Base-by-base conservation (phyloP, 2,113 vertebrate species). In the Bubalus kerabau region DNA sequence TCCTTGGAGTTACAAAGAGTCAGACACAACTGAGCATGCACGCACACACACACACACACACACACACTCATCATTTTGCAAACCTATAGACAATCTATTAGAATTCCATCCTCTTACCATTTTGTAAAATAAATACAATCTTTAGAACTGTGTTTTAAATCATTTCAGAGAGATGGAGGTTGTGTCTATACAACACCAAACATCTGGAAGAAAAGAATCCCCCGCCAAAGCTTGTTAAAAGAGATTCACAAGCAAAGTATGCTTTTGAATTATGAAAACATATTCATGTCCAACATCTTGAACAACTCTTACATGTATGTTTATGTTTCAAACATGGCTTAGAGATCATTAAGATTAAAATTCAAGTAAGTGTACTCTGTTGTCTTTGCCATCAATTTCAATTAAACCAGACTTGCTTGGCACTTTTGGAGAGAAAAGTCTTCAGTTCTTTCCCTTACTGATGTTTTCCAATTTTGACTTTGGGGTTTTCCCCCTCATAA, bases 291-390 rank as follows among this genome's bases (percentile, higher is more conserved):
- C 83, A 92, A 64, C 62, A 83, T 95, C 84, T 89, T 96, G 50
- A 93, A 97, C 62, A 98, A 43, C 43, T 90, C 62, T 88, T 43
- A 90, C 30, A 85, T 95, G n/a, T 30, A 0, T 95, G 82, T 97
- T 97, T 97, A 95, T 97, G 60, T 86, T 97, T 97, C 90, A 95
- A 92, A 93, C 7, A 92, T 64, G 36, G 60, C 87, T 86, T 0
- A 0, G 87, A 98, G 95, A 50, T 89, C 43, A 96, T 98, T 96
- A 98, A 96, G 84, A 98, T 97, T 98, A 97, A 96, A 96, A 87
- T 95, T 78, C 0, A 32, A 46, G 98, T 93, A 95, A 84, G 64
- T 96, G 71, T 78, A 23, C 43, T 98, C 48, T 50, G 30, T 94
- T 96, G 43, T 48, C 87, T 98, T 67, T 97, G 76, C 94, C 67